Conservation (phyloP, 2,888 invertebrate species). For the Harmothoe impar region DNA sequence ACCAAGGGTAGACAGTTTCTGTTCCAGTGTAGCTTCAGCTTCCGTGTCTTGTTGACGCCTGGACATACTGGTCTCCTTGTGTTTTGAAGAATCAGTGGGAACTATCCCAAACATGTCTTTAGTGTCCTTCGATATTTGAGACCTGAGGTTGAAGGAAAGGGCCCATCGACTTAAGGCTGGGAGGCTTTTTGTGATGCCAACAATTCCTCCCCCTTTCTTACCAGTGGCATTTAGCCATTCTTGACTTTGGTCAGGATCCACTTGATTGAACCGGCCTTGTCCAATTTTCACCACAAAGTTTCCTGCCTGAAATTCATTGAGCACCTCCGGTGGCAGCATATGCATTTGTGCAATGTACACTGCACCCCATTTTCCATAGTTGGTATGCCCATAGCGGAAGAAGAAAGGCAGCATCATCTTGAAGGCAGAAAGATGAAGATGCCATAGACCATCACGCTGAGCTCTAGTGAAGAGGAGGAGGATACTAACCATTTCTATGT, state of each 20-base stretch:
- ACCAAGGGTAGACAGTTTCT: too few relatives aligned
- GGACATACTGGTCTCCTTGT: too few relatives aligned
- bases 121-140: slow-evolving; percentile 22
- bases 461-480: neutral
- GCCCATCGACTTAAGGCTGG: slow-evolving; percentile 65
- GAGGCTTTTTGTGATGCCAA: slow-evolving; percentile 64
- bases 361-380: slow-evolving; percentile 62
- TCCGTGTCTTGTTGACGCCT: too few relatives aligned
- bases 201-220: slow-evolving; percentile 63
- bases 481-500: too few relatives aligned
- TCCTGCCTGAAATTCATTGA: too few relatives aligned
- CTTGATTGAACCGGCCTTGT: slow-evolving; percentile 62
- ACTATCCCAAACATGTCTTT: neutral
- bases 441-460: slow-evolving; percentile 45
- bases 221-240: slow-evolving; percentile 64
- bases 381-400: slow-evolving; percentile 51
- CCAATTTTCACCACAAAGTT: too few relatives aligned
- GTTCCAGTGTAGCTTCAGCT: too few relatives aligned
- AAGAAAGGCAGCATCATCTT: slow-evolving; percentile 58
- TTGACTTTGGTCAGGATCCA: slow-evolving; percentile 63
- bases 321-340: too few relatives aligned
- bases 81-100: too few relatives aligned
- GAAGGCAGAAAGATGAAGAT: slow-evolving; percentile 43
- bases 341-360: too few relatives aligned
- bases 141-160: slow-evolving; percentile 64